These are phyloP conservation scores for Idaea dimidiata DNA, from an alignment of 2,888 invertebrate species.

Conservation along the genomic window DNA sequence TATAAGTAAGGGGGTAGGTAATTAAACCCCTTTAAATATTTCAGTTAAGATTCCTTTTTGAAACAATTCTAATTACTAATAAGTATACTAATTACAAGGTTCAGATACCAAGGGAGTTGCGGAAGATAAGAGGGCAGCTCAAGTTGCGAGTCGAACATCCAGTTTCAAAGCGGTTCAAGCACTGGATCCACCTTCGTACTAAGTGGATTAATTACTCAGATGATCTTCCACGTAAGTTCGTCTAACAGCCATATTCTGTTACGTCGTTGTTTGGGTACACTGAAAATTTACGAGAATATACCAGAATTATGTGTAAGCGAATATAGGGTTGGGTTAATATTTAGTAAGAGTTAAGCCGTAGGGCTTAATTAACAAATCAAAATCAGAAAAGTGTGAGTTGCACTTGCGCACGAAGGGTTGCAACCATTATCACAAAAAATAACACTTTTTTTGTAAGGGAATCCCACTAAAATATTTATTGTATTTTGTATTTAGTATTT, in stretches of 20 bases:
- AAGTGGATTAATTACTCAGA: conserved; percentile 76
- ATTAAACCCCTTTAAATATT: neutral
- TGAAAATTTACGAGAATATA: neutral
- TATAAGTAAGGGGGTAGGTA: no score
- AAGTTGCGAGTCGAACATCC: conserved; percentile 42
- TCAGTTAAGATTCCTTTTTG: neutral
- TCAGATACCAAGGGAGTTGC: conserved; percentile 8
- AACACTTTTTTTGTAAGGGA: no score
- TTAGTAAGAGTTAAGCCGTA: no score
- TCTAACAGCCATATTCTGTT: conserved; percentile 60
- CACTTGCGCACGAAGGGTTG: no score
- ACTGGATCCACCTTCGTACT: conserved; percentile 40
- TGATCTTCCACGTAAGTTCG: conserved; percentile 71
- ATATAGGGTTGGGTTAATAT: neutral
- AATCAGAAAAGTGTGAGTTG: no score
- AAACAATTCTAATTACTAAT: neutral
- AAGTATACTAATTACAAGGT: conserved; percentile 7
- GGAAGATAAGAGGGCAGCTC: conserved; percentile 31
- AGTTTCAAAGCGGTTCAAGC: conserved; percentile 55
- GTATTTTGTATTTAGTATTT: no score
- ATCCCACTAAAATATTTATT: no score
- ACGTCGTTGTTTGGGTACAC: conserved; percentile 16
- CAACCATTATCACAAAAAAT: no score
- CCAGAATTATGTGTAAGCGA: neutral
- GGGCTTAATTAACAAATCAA: no score